Evolutionary conservation across 2,797 vertebrate species (phyloP), one percentile per base, ranked within the genome.

Genomic region (Anguilla marmorata): DNA sequence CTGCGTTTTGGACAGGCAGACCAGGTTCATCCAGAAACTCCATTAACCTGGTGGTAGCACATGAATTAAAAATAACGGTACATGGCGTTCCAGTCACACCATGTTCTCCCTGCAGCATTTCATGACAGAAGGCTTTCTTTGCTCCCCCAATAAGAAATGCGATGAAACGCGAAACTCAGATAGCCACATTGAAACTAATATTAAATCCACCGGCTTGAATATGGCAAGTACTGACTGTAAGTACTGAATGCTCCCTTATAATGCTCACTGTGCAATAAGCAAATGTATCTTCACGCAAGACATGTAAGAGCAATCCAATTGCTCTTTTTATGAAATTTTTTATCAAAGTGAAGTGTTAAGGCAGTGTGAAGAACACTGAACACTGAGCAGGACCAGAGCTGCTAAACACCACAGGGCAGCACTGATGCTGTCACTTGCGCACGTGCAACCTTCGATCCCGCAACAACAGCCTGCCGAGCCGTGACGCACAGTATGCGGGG

Each of bases 61-160:
- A 97, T 95, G 96, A 98, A 99, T 98, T 97, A 99, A 98, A 99
- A 98, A 97, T 99, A 98, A 97, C 96, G 93, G 94, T 97, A 98
- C 97, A 97, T 94, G 96, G 95, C 96, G 98, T 97, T 97, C 94
- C 96, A 97, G 97, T 96, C 97, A 83, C 56, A 41, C 76, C 48
- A 56, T 24, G 80, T 52, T 80, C 60, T 37, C 24, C 80, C 30
- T 41, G 63, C 21, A 84, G 58, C 27, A 63, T 87, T 66, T 37
- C 76, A 37, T 30, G 7, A 80, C 86, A 30, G 41, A 69, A 84
- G n/a, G 41, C 94, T 93, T 93, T 88, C 93, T 94, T 79, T 45
- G 7, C 37, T 24, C 2, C 37, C 24, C 56, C 95, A 45, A 48
- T 45, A 80, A 41, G 76, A 48, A 80, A 45, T 33, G 12, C 37